phyloP scores from a whole-genome alignment of 2,888 invertebrate genomes.

The Oligia latruncula region DNA sequence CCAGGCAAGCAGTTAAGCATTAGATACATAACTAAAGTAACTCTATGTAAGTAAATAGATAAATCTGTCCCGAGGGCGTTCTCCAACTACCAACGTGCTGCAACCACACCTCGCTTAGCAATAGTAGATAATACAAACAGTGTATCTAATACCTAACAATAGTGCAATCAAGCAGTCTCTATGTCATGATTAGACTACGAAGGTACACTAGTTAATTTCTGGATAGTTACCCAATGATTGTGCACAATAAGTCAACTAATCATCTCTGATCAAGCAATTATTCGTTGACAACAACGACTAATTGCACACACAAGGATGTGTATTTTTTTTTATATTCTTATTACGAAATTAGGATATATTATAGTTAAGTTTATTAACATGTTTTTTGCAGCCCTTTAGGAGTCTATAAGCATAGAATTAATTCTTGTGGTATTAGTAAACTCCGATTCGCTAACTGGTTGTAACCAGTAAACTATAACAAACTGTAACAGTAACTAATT shows the following conservation, averaged over 20 bases:
- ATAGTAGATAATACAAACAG: constrained; percentile 3
- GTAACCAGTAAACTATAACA: too few species aligned
- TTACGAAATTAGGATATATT: neutral
- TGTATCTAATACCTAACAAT: neutral
- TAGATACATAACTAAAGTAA: neutral
- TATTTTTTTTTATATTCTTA: neutral
- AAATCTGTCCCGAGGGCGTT: neutral
- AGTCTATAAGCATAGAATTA: neutral
- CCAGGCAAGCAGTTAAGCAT: neutral
- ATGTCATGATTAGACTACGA: neutral
- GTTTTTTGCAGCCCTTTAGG: neutral
- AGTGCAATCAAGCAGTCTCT: neutral
- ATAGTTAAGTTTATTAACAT: neutral
- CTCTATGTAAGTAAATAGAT: neutral
- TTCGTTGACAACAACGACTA: too few species aligned
- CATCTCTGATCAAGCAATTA: neutral
- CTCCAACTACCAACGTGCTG: neutral
- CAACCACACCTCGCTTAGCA: neutral
- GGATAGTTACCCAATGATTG: neutral
- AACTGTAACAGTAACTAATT: neutral
- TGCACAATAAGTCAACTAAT: neutral
- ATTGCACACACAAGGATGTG: too few species aligned
- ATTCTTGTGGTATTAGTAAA: neutral
- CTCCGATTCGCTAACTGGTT: too few species aligned
- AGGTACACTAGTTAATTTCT: neutral